A percentile compares a stretch with the other conserved stretches of the same genome.
These are phyloP conservation scores for Podiceps cristatus DNA, from an alignment of 2,113 vertebrate species.

Conservation along the genomic window DNA sequence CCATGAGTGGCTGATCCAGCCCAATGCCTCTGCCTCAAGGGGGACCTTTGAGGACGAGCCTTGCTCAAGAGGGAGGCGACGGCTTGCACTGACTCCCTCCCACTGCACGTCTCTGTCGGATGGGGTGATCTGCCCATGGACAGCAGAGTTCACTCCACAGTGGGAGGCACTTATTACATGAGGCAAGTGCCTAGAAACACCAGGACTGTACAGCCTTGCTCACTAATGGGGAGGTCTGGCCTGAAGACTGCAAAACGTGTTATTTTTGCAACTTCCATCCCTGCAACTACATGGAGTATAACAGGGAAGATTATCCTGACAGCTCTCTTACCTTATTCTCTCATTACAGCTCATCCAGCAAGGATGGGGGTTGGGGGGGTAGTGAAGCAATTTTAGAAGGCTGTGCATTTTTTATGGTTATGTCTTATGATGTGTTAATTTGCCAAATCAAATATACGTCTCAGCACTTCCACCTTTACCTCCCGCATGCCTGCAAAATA, in stretches of 20 bases:
- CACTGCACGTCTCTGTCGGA: rapidly evolving
- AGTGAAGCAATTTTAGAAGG: constrained; percentile 18
- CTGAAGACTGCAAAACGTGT: background rate
- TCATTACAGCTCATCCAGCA: constrained; percentile 45
- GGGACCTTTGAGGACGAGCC: background rate
- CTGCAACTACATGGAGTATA: background rate
- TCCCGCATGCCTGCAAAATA: constrained; percentile 58
- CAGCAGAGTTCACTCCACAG: background rate
- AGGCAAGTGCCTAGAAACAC: background rate
- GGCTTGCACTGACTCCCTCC: background rate
- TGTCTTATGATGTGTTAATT: constrained; percentile 72
- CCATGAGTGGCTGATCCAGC: background rate
- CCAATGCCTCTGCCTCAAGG: rapidly evolving
- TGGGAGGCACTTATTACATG: background rate
- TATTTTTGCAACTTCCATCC: constrained; percentile 8
- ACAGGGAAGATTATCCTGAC: constrained; percentile 33
- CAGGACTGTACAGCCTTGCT: background rate
- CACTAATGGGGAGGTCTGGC: background rate
- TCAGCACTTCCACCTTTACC: constrained; percentile 57
- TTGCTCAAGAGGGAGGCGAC: background rate
- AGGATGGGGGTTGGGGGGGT: background rate
- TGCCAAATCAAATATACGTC: constrained; percentile 68
- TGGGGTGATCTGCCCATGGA: rapidly evolving
- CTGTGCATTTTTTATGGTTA: constrained; percentile 52
- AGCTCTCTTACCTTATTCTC: constrained; percentile 32